A percentile compares a stretch with the other conserved stretches of the same genome.
These are phyloP conservation scores for Dryococelus australis DNA, from an alignment of 2,888 invertebrate genomes.

Conservation along the genomic window DNA sequence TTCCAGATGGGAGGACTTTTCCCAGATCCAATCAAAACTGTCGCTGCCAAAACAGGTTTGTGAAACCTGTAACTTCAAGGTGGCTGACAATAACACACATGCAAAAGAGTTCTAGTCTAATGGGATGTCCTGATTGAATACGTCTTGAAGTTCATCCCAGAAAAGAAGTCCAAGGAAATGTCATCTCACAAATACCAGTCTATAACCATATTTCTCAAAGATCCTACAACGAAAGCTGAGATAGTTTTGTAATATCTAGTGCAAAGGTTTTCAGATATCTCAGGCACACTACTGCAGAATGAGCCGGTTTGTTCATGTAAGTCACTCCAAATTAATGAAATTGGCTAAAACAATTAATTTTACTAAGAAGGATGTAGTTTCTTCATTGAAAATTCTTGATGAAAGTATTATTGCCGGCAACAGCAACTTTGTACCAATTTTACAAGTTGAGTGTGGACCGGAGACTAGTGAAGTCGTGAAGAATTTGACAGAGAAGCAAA, in stretches of 20 bases:
- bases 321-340: neutral
- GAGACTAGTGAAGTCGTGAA: too few relatives aligned
- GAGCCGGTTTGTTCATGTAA: neutral
- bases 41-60: constrained; percentile 11
- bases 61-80: neutral
- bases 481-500: too few relatives aligned
- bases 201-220: too few relatives aligned
- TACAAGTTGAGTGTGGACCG: too few relatives aligned
- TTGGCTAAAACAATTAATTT: neutral
- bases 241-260: neutral
- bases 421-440: too few relatives aligned
- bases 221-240: too few relatives aligned
- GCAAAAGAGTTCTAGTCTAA: neutral
- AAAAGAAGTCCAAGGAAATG: neutral
- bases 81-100: constrained; percentile 6
- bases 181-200: too few relatives aligned
- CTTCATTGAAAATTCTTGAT: neutral
- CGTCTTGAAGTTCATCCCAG: neutral
- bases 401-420: too few relatives aligned
- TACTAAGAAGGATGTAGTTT: neutral
- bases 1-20: too few relatives aligned
- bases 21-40: too few relatives aligned
- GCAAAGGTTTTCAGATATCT: neutral
- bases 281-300: neutral
- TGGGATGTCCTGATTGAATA: neutral